Base-by-base conservation (phyloP, 2,888 invertebrate genomes). In the Tetheella fluctuosa region DNA sequence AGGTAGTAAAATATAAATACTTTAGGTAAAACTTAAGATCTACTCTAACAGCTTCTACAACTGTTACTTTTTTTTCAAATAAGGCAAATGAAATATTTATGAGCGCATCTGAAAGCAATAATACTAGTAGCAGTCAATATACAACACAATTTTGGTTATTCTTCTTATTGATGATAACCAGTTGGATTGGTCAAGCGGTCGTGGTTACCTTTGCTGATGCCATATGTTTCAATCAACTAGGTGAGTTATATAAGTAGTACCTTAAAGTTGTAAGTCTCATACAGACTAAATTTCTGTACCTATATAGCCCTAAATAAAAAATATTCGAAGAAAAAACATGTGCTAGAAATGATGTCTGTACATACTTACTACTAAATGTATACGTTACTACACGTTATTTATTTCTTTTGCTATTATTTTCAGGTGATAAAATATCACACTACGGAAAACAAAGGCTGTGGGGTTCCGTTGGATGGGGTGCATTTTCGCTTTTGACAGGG, bases 401-500 rank as follows among this genome's bases (percentile, higher is more conserved):
- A n/a, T n/a, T 34, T 34, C 34, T 34, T 34, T 34, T 25, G 25
- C n/a, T n/a, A n/a, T 20, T 20, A 2, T 10, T 83, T 90, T 6
- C 81, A 96, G 96, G 96, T 54, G 95, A 95, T 5, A 94, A 95
- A 59, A 94, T 95, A n/a, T 94, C 95, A 55, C 93, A 95, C 28
- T 98, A 97, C 84, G 98, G 98, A 0, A 95, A 96, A 70, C 98
- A 98, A 83, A 94, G 98, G 53, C 90, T 98, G 64, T 98, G 96
- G 95, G 98, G 98, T 0, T 96, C 98, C 0, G 92, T 98, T 1
- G 98, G 98, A 0, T 97, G 97, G 95, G 98, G 98, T 20, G 85
- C 96, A 57, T 95, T 97, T 74, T 96, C 97, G 0, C 91, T 97
- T 28, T 79, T 97, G 17, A 94, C 97, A 1, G 98, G 98, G 0